A percentile compares a stretch with the other conserved stretches of the same genome.
These are phyloP conservation scores for Hermatobates lingyangjiaoensis DNA, from an alignment of 1,140 invertebrate species.

Conservation along the genomic window DNA sequence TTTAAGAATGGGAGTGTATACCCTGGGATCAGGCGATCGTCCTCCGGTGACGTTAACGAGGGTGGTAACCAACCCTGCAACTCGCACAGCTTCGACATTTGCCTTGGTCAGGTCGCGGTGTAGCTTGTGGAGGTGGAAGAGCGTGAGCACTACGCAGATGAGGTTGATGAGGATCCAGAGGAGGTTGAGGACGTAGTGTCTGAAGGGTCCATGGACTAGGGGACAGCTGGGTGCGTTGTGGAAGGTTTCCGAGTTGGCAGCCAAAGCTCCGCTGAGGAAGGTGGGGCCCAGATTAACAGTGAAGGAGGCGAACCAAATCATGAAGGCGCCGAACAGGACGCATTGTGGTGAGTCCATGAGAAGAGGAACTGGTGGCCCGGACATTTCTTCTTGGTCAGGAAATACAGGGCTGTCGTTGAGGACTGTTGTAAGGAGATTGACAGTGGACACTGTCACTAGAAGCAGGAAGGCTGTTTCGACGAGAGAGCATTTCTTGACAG, in stretches of 20 bases:
- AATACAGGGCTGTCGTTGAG: conserved; percentile 77
- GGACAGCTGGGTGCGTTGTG: conserved; percentile 62
- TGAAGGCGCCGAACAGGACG: conserved; percentile 75
- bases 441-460: conserved; percentile 70
- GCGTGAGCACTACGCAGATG: conserved; percentile 65
- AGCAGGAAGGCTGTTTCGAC: conserved; percentile 69
- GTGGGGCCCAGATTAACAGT: conserved; percentile 82
- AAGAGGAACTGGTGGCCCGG: conserved; percentile 38
- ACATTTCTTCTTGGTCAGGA: conserved; percentile 40
- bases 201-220: conserved; percentile 45
- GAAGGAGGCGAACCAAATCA: conserved; percentile 81
- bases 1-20: neutral
- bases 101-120: conserved; percentile 65
- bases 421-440: conserved; percentile 77
- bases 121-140: conserved; percentile 66
- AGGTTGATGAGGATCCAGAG: conserved; percentile 77
- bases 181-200: conserved; percentile 75
- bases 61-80: conserved; percentile 51
- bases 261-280: conserved; percentile 65
- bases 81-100: conserved; percentile 45
- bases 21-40: conserved; percentile 12
- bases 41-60: conserved; percentile 48
- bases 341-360: conserved; percentile 69
- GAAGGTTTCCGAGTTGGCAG: conserved; percentile 58
- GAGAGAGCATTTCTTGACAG: conserved; percentile 33